phyloP scores from a whole-genome alignment of 2,888 invertebrate genomes.

The Drosophila ustulata region DNA sequence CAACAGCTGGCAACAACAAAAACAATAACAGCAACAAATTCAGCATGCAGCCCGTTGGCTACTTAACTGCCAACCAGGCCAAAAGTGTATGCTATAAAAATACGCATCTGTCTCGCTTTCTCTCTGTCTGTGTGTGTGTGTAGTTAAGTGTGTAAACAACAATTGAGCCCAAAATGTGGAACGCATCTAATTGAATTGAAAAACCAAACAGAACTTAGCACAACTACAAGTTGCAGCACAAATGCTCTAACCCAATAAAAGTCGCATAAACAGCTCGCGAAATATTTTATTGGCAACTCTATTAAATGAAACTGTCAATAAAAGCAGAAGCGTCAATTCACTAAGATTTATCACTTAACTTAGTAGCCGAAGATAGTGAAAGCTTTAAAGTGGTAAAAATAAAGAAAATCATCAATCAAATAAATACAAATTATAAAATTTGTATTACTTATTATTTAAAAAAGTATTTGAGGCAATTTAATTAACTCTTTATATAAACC shows the following conservation, averaged over 20 bases:
- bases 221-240: conserved; percentile 23
- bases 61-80: conserved; percentile 64
- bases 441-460: no score
- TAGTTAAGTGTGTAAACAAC: conserved; percentile 56
- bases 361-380: no score
- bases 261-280: background rate
- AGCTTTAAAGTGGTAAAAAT: no score
- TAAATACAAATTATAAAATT: no score
- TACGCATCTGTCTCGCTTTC: conserved; percentile 28
- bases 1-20: conserved; percentile 17
- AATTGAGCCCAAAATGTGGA: conserved; percentile 61
- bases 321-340: no score
- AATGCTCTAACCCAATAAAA: conserved; percentile 41
- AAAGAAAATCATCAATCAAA: no score
- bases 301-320: background rate
- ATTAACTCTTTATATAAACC: no score
- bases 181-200: conserved; percentile 76
- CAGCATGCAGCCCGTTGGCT: conserved; percentile 64
- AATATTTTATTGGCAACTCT: background rate
- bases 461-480: no score
- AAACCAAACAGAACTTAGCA: conserved; percentile 53
- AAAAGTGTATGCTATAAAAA: conserved; percentile 65
- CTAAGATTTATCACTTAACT: no score
- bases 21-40: conserved; percentile 15
- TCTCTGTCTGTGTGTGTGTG: conserved; percentile 18